A percentile compares a stretch with the other conserved stretches of the same genome.
phyloP scores from a whole-genome alignment of 37 sponge, comb jelly and placozoan genomes.

The Amphimedon queenslandica region DNA sequence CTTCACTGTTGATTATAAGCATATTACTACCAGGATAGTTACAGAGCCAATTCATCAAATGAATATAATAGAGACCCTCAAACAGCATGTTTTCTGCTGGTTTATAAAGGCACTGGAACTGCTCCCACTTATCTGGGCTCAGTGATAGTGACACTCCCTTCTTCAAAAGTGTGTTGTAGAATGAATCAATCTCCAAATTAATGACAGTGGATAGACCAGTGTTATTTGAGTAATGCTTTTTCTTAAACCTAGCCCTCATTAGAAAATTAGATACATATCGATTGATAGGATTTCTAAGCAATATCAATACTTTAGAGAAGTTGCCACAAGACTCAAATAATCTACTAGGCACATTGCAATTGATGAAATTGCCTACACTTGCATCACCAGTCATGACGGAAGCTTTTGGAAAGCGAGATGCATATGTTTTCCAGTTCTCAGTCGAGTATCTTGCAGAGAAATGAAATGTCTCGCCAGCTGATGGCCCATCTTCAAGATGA shows the following conservation, averaged over 20 bases:
- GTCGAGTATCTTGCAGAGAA: conserved; percentile 34
- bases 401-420: background rate
- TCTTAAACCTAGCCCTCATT: conserved; percentile 18
- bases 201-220: conserved; percentile 22
- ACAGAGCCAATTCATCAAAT: conserved; percentile 66
- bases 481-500: conserved; percentile 29
- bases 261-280: conserved; percentile 65
- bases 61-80: conserved; percentile 63
- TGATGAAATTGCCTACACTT: conserved; percentile 49
- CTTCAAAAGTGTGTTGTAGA: background rate
- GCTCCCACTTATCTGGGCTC: conserved; percentile 4
- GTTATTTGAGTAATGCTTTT: background rate
- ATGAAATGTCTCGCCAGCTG: conserved; percentile 70
- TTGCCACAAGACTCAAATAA: conserved; percentile 56
- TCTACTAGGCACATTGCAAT: conserved; percentile 41
- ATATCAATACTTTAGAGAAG: conserved; percentile 45
- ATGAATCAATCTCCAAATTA: conserved; percentile 18
- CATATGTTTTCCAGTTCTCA: conserved; percentile 36
- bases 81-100: conserved; percentile 41
- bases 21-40: conserved; percentile 80
- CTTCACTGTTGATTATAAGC: conserved; percentile 67
- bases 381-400: conserved; percentile 52
- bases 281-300: conserved; percentile 47
- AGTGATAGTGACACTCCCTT: background rate
- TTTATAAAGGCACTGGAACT: conserved; percentile 26